Evolutionary conservation across 2,797 vertebrate species (phyloP), one percentile per base, ranked within the genome.

Genomic region (Oreochromis mossambicus): DNA sequence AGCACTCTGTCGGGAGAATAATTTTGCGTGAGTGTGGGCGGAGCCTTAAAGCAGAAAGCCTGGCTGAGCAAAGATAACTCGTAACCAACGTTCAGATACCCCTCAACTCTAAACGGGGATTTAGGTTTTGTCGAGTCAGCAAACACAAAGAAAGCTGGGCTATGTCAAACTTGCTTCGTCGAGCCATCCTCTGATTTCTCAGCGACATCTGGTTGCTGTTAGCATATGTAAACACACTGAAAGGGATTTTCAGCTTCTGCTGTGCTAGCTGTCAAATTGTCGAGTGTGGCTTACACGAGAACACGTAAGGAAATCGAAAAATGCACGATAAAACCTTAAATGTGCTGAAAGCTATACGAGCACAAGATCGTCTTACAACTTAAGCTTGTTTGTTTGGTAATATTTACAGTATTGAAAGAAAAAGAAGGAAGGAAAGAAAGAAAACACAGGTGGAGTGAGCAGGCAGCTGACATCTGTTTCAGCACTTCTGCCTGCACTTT

Each of bases 241-340:
- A 76, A 26, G 38, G 13, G 15, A 48, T 81, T 79, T 68, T 82
- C 41, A 83, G 70, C 14, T 75, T 75, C 79, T 79, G 46, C 51
- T 38, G 77, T 34, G 41, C 12, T 17, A 48, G 70, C 54, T 54
- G 36, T 75, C 36, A 79, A 66, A 91, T 46, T 46, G 10, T 7
- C 4, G 38, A 83, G 15, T 63, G 21, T 55, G 58, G 15, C 7
- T 56, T 41, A 17, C 9, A 77, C 38, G 5, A 21, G 19, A 43
- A 82, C 9, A 29, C 0, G 24, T 54, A 21, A 43, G 24, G 9
- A 24, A 19, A 34, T 5, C 73, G 19, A 84, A 77, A 70, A 80
- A 54, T 12, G n/a, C 13, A 63, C 4, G 4, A 19, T 73, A 48
- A 48, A 75, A 50, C 26, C 43, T 29, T 55, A 77, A 73, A 63